These are phyloP conservation scores for Scaptomyza reducta DNA, from an alignment of 2,888 invertebrate species.

Conservation along the genomic window DNA sequence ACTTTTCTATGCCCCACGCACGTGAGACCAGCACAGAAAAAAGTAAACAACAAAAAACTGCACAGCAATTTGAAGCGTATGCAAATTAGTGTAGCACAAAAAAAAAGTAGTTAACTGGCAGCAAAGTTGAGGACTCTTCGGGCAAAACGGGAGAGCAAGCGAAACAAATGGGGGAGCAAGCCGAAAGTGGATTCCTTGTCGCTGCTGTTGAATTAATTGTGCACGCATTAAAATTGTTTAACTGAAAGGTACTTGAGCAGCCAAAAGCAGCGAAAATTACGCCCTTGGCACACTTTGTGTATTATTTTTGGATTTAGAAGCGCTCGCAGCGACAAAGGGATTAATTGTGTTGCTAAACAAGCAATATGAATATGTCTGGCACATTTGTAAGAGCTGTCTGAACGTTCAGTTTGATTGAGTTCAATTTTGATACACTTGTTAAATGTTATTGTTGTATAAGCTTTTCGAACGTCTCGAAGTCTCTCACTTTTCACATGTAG, in stretches of 20 bases:
- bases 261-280: slow-evolving; percentile 24
- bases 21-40: slow-evolving; percentile 2
- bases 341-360: slow-evolving; percentile 56
- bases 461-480: neutral
- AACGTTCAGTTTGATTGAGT: slow-evolving; percentile 12
- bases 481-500: neutral
- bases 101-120: slow-evolving; percentile 40
- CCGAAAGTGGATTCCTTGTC: slow-evolving; percentile 39
- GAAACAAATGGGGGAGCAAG: neutral
- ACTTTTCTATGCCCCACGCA: slow-evolving; percentile 28
- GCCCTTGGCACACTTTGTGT: slow-evolving; percentile 22
- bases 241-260: slow-evolving; percentile 57
- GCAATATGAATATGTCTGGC: slow-evolving; percentile 1
- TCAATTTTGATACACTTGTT: neutral
- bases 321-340: slow-evolving; percentile 45
- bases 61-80: slow-evolving; percentile 51
- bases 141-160: neutral
- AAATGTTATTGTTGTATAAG: too few relatives aligned
- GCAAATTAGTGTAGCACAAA: slow-evolving; percentile 55
- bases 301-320: slow-evolving; percentile 10
- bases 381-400: slow-evolving; percentile 3
- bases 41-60: slow-evolving; percentile 27
- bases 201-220: slow-evolving; percentile 75
- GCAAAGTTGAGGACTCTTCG: slow-evolving; percentile 26
- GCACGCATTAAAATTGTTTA: slow-evolving; percentile 75